These are phyloP conservation scores for Prietella phreatophila DNA, from an alignment of 2,113 vertebrate genomes.

Conservation along the genomic window DNA sequence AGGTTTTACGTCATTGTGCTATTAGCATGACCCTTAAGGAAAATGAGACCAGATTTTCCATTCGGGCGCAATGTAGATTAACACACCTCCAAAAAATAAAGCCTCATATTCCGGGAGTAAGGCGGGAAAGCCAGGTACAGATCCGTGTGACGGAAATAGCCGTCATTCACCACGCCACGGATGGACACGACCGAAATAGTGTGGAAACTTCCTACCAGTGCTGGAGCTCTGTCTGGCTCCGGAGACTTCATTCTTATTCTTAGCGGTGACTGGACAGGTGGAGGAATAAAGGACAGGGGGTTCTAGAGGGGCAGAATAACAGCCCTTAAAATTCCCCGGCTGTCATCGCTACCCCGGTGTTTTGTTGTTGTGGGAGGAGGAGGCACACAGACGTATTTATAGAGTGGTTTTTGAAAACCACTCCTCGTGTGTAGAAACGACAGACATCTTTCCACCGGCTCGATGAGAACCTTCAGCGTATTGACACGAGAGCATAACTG, in stretches of 20 bases:
- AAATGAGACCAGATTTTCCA: neutral
- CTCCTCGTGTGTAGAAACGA: slow-evolving; percentile 5
- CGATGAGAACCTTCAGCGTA: slow-evolving; percentile 2
- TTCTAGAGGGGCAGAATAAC: slow-evolving; percentile 5
- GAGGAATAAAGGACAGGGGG: slow-evolving; percentile 29
- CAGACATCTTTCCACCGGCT: slow-evolving; percentile 22
- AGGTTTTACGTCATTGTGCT: no score
- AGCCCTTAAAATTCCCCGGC: slow-evolving; percentile 39
- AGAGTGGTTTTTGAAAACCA: slow-evolving; percentile 33
- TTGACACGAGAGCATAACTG: slow-evolving; percentile 1
- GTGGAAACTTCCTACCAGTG: slow-evolving; percentile 70
- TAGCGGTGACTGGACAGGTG: slow-evolving; percentile 40
- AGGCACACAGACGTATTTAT: slow-evolving; percentile 41
- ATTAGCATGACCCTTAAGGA: neutral
- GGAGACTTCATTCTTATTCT: slow-evolving; percentile 61
- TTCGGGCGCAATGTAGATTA: neutral
- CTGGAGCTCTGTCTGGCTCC: slow-evolving; percentile 58
- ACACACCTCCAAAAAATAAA: neutral
- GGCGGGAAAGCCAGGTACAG: slow-evolving; percentile 16
- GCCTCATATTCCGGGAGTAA: neutral
- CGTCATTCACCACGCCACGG: neutral
- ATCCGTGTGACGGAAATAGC: slow-evolving; percentile 8
- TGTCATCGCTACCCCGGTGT: slow-evolving; percentile 54
- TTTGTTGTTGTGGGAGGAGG: slow-evolving; percentile 15
- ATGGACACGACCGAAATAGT: slow-evolving; percentile 62